These are phyloP conservation scores for Heliconius hortense DNA, from an alignment of 2,888 invertebrate genomes.

Conservation along the genomic window DNA sequence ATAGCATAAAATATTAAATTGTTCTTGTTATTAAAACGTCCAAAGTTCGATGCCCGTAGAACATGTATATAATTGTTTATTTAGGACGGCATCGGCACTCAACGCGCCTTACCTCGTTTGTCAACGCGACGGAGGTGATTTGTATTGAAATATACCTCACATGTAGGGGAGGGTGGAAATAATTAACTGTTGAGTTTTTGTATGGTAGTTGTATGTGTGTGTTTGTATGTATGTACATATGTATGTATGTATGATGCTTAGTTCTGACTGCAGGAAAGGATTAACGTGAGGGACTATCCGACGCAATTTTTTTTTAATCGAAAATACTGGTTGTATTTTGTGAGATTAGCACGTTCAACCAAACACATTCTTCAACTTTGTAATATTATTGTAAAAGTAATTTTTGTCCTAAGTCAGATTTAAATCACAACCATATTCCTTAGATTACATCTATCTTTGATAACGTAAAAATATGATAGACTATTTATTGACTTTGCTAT, in stretches of 20 bases:
- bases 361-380: background rate
- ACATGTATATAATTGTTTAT: conserved; percentile 16
- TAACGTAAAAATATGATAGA: too few species aligned
- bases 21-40: background rate
- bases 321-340: background rate
- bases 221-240: background rate
- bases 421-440: too few species aligned
- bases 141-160: conserved; percentile 15
- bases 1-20: conserved; percentile 1
- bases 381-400: background rate
- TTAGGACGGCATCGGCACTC: conserved; percentile 10
- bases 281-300: background rate
- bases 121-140: conserved; percentile 20
- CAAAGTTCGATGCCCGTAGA: conserved; percentile 13
- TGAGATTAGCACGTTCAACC: background rate
- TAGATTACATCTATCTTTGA: too few species aligned
- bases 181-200: conserved; percentile 18
- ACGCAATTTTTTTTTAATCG: background rate
- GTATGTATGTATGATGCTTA: background rate
- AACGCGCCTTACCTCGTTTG: conserved; percentile 5
- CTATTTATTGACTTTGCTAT: too few species aligned
- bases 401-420: too few species aligned
- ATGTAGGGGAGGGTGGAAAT: conserved; percentile 14
- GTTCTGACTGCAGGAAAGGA: background rate
- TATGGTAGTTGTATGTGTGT: background rate